phyloP scores from a whole-genome alignment of 2,888 invertebrate genomes.

The Hemistola chrysoprasaria region DNA sequence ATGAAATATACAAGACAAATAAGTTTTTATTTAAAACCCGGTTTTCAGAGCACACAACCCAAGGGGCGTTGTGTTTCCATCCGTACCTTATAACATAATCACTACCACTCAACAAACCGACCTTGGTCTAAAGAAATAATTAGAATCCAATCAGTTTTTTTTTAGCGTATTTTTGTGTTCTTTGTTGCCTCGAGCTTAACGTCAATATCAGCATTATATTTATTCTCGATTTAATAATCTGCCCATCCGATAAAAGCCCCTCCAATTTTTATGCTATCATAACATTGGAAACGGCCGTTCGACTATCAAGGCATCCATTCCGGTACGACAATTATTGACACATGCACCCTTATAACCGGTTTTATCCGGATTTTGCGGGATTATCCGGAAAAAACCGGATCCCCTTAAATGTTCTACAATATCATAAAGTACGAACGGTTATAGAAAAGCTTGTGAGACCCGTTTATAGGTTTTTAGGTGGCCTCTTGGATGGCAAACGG shows the following conservation, averaged over 20 bases:
- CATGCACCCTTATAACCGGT: conserved; percentile 26
- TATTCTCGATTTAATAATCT: conserved; percentile 17
- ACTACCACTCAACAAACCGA: no score
- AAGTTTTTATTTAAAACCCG: no score
- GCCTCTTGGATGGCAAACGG: conserved; percentile 5
- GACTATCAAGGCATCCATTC: conserved; percentile 23
- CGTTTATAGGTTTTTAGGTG: conserved; percentile 20
- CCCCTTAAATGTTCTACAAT: conserved; percentile 29
- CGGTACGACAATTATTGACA: conserved; percentile 29
- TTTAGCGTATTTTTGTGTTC: no score
- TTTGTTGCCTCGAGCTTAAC: no score
- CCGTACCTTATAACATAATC: no score
- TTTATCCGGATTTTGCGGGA: conserved; percentile 22
- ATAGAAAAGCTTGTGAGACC: conserved; percentile 21
- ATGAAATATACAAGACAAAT: no score
- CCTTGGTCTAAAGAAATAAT: no score
- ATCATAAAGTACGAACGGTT: conserved; percentile 30
- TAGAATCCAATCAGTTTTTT: no score
- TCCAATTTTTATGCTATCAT: conserved; percentile 22
- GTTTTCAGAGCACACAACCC: no score
- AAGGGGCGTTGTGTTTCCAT: no score
- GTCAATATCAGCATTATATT: not conserved
- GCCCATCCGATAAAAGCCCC: conserved; percentile 9
- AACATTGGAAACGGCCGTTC: conserved; percentile 20
- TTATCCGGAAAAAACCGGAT: conserved; percentile 25